Conservation (phyloP, 2,113 vertebrate genomes). For the Peromyscus maniculatus region DNA sequence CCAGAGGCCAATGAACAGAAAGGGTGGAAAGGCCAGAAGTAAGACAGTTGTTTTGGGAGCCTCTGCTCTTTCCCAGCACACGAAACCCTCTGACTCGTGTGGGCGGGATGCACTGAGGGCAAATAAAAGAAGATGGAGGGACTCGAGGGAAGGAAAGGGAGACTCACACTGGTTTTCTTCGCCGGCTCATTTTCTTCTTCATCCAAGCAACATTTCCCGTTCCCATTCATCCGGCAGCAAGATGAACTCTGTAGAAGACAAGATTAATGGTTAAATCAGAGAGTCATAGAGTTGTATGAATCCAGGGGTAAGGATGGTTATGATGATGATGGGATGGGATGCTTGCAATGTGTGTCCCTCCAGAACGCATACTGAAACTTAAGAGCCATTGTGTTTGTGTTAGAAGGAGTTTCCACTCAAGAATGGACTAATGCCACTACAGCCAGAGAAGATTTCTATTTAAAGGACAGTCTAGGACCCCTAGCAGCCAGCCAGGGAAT, state of each 20-base stretch:
- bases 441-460: background rate
- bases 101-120: background rate
- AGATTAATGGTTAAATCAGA: constrained; percentile 17
- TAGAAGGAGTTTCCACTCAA: background rate
- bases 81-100: background rate
- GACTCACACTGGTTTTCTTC: constrained; percentile 63
- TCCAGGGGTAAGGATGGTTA: background rate
- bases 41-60: background rate
- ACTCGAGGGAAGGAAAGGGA: background rate
- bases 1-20: background rate
- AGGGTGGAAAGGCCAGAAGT: background rate
- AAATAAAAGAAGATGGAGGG: background rate
- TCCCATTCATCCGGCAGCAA: constrained; percentile 87
- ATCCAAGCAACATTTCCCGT: constrained; percentile 81
- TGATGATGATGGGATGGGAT: too few species aligned
- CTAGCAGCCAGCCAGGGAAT: too few species aligned
- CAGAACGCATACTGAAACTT: background rate
- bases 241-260: constrained; percentile 82
- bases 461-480: background rate
- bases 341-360: background rate
- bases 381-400: background rate
- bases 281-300: background rate
- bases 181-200: constrained; percentile 68
- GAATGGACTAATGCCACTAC: too few species aligned
- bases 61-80: background rate